A percentile compares a stretch with the other conserved stretches of the same genome.
phyloP scores from a whole-genome alignment of 2,797 vertebrate genomes.

The Cirrhinus mrigala region DNA sequence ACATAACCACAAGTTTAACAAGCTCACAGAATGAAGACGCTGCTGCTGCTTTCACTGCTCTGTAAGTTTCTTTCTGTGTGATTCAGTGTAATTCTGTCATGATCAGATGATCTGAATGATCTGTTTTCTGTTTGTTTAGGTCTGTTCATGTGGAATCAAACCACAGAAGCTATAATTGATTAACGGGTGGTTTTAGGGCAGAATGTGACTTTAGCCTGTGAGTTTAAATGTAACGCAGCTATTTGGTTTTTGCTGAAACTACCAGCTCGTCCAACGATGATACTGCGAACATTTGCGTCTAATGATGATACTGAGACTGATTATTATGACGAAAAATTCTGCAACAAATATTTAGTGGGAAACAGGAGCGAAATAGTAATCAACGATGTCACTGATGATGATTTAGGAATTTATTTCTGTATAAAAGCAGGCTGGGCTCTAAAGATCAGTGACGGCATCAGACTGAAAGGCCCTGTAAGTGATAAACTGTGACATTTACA shows the following conservation, averaged over 20 bases:
- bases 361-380: not conserved
- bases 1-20: not conserved
- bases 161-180: not conserved
- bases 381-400: not conserved
- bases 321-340: not conserved
- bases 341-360: not conserved
- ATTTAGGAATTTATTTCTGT: conserved; percentile 16
- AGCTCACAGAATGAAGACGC: not conserved
- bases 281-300: not conserved
- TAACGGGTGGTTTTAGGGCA: not conserved
- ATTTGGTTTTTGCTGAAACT: not conserved
- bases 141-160: not conserved
- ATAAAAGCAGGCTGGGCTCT: fast-evolving
- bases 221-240: fast-evolving
- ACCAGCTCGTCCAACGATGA: not conserved
- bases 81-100: not conserved
- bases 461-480: not conserved
- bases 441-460: not conserved
- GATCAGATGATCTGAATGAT: conserved; percentile 3
- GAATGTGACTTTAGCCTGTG: not conserved
- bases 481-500: not conserved
- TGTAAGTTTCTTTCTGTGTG: not conserved
- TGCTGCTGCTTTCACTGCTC: not conserved
- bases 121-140: not conserved
- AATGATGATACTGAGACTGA: not conserved